Evolutionary conservation across 2,797 vertebrate species (phyloP), one percentile per base, ranked within the genome.

Genomic region (Neosalanx taihuensis): DNA sequence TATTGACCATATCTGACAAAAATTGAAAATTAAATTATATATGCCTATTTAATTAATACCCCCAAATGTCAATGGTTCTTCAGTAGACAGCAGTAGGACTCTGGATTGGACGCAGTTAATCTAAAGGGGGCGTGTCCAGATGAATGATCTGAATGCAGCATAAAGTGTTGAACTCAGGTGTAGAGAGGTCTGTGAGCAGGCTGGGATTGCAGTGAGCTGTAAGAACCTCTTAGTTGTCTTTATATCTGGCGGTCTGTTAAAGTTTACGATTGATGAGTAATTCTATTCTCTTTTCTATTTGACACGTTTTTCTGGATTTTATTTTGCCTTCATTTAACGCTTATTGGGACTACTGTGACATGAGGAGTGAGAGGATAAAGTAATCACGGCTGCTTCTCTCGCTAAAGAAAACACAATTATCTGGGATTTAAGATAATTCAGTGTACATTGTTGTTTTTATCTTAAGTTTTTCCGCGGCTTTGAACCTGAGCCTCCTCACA

Each of bases 131-230:
- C 84, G 83, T 78, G 86, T 76, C 71, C 72, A 61, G 2, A 59
- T 70, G 53, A 58, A 53, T 31, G 17, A 66, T 51, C 80, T 86
- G 86, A 87, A 87, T 85, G 85, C 76, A 31, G 57, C 30, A 64
- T 51, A 46, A 18, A 6, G n/a, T 33, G 53, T 60, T 51, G n/a
- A 20, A 56, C 76, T 83, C 88, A 89, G 89, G 88, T 89, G 75
- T 85, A 69, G 29, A 23, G 75, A 78, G 49, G 17, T 12, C n/a
- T 6, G 67, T 30, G n/a, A 30, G 6, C 17, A 53, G 6, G 17
- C 53, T 53, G 6, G 26, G 15, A 26, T 46, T 18, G 2, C 7
- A 6, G n/a, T n/a, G 51, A 56, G 3, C 51, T n/a, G 51, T 46
- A 13, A 46, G 13, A 17, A 17, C 51, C 18, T 56, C 51, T 56